Conservation (phyloP, 2,888 invertebrate species). For the Rapana venosa region DNA sequence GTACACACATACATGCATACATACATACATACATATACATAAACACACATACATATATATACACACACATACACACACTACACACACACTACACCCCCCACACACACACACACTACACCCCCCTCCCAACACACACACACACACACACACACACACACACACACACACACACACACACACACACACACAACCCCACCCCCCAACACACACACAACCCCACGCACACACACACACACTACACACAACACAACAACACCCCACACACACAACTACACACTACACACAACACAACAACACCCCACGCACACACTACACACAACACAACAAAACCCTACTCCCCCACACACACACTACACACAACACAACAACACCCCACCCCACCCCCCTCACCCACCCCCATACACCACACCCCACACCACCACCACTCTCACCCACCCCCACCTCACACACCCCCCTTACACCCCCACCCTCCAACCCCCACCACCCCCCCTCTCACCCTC, state of each 20-base stretch:
- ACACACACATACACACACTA: neutral
- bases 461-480: no score
- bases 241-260: no score
- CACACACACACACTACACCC: constrained; percentile 14
- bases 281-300: neutral
- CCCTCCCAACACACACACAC: neutral
- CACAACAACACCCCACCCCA: no score
- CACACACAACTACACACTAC: neutral
- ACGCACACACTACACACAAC: constrained; percentile 20
- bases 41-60: neutral
- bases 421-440: no score
- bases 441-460: no score
- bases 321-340: neutral
- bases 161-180: neutral
- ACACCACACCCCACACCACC: no score
- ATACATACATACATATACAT: neutral
- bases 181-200: neutral
- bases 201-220: neutral
- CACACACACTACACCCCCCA: neutral
- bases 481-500: no score
- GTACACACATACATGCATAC: neutral
- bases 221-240: no score
- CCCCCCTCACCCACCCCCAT: no score
- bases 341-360: no score
- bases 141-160: neutral